These are phyloP conservation scores for Euwallacea similis DNA, from an alignment of 1,140 invertebrate species.

Conservation along the genomic window DNA sequence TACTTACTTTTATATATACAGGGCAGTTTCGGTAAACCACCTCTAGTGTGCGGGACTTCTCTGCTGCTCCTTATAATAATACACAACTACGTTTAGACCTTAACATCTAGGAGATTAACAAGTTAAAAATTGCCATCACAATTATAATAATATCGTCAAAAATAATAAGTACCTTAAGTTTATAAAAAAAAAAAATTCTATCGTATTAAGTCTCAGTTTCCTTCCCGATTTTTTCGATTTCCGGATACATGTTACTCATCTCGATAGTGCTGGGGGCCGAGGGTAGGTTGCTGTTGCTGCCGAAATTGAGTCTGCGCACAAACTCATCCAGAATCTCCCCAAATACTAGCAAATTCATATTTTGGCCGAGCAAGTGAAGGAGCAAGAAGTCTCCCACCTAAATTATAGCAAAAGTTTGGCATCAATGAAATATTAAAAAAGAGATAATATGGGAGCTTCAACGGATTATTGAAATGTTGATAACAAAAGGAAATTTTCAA, in stretches of 20 bases:
- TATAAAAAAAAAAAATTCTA: background rate
- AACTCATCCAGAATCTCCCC: conserved; percentile 71
- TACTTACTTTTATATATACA: conserved; percentile 28
- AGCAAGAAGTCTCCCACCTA: conserved; percentile 85
- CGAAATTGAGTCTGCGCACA: conserved; percentile 65
- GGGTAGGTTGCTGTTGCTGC: conserved; percentile 69
- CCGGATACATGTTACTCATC: conserved; percentile 81
- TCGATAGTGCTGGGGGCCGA: conserved; percentile 82
- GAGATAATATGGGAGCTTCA: background rate
- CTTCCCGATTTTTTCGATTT: conserved; percentile 73
- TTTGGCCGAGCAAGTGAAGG: conserved; percentile 79
- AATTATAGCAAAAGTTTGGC: conserved; percentile 25
- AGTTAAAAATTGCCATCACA: no score
- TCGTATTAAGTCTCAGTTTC: conserved; percentile 74
- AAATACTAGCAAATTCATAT: conserved; percentile 79
- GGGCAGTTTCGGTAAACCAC: conserved; percentile 23
- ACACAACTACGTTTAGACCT: conserved; percentile 15
- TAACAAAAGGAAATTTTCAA: background rate
- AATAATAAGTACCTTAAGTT: background rate
- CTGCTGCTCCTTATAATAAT: conserved; percentile 27
- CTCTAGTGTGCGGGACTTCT: conserved; percentile 34
- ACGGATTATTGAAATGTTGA: no score
- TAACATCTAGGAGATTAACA: background rate
- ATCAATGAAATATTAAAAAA: background rate
- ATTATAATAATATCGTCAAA: background rate